Conservation (phyloP, 2,113 vertebrate species). For the Cromileptes altivelis region DNA sequence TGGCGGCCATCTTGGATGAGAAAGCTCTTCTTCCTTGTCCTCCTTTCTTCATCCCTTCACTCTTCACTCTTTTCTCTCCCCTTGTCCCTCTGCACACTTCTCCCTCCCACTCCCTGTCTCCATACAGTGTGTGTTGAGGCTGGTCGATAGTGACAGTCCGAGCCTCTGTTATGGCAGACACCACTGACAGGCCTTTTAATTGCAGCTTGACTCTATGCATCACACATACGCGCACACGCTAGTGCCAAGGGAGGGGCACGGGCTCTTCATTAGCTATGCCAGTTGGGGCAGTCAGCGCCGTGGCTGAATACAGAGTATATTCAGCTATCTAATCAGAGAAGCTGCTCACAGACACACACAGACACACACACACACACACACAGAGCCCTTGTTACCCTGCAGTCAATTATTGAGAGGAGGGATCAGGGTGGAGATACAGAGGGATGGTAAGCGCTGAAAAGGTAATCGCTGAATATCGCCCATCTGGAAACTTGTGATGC, state of each 20-base stretch:
- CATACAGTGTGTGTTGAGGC: constrained; percentile 37
- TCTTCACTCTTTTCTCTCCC: constrained; percentile 1
- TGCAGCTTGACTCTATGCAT: constrained; percentile 76
- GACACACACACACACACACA: constrained; percentile 18
- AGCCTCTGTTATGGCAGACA: constrained; percentile 62
- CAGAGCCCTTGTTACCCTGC: constrained; percentile 54
- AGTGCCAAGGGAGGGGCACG: constrained; percentile 52
- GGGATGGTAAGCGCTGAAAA: constrained; percentile 46
- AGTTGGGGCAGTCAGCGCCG: constrained; percentile 47
- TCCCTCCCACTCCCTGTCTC: not conserved
- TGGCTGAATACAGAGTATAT: constrained; percentile 67
- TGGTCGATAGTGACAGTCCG: constrained; percentile 69
- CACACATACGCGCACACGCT: constrained; percentile 38
- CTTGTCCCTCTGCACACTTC: not conserved
- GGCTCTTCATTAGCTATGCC: constrained; percentile 75
- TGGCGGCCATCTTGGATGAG: no score
- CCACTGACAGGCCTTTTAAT: constrained; percentile 77
- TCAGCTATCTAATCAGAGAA: constrained; percentile 55
- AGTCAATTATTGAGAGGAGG: constrained; percentile 69
- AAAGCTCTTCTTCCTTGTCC: not conserved
- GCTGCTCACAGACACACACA: constrained; percentile 32
- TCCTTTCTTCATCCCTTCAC: not conserved
- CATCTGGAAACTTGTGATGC: constrained; percentile 57
- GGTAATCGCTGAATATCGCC: constrained; percentile 51
- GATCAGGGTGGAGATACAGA: constrained; percentile 53